Percentiles rank a stretch among this genome's conserved stretches.
Conservation (phyloP, 2,888 invertebrate genomes). For the Cheilosia vernalis region DNA sequence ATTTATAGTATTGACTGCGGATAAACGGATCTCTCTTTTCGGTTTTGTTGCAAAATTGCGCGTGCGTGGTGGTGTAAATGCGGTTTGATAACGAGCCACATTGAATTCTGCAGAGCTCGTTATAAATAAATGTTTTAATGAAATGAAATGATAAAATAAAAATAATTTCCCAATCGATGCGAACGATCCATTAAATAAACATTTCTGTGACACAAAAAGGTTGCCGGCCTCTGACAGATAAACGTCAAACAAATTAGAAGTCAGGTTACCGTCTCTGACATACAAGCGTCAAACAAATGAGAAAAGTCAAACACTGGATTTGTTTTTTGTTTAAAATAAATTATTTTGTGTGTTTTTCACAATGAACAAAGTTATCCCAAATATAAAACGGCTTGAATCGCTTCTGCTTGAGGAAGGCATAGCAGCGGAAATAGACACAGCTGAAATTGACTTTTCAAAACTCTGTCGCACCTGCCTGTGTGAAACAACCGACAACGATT, state of each 20-base stretch:
- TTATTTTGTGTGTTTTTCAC: background rate
- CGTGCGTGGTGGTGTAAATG: too few species aligned
- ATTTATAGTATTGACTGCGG: too few species aligned
- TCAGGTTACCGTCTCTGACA: background rate
- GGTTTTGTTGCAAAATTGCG: too few species aligned
- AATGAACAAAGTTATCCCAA: conserved; percentile 26
- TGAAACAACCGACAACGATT: conserved; percentile 52
- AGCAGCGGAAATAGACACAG: background rate
- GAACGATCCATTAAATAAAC: background rate
- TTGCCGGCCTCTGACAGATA: background rate
- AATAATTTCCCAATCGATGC: background rate
- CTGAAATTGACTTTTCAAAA: conserved; percentile 41
- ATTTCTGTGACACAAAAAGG: background rate
- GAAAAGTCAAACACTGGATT: background rate
- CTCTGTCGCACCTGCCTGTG: conserved; percentile 58
- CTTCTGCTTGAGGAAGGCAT: conserved; percentile 5
- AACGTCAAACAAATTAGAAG: background rate
- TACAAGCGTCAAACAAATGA: background rate
- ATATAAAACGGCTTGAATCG: conserved; percentile 4
- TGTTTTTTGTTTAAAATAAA: background rate
- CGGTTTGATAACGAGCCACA: too few species aligned
- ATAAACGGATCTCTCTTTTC: too few species aligned
- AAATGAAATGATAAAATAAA: too few species aligned
- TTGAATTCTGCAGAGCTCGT: too few species aligned
- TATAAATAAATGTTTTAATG: too few species aligned